Percentiles rank a stretch among this genome's conserved stretches.
These are phyloP conservation scores for Camelus bactrianus DNA, from an alignment of 2,113 vertebrate genomes.

Conservation along the genomic window DNA sequence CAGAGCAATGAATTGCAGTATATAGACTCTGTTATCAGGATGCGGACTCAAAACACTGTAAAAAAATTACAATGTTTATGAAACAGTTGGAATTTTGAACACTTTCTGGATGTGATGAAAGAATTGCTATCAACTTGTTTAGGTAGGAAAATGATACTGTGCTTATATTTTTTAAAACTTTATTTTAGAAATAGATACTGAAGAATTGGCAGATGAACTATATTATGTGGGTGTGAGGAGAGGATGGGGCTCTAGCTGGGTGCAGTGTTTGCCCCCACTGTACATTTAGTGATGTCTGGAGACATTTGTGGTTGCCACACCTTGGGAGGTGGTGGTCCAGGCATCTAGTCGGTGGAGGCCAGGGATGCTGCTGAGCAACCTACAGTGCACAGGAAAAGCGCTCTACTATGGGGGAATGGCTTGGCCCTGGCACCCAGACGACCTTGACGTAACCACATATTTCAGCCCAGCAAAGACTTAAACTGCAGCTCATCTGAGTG, in stretches of 20 bases:
- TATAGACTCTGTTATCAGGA: neutral
- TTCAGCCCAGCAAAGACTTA: neutral
- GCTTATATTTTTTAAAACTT: neutral
- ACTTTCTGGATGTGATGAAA: slow-evolving; percentile 18
- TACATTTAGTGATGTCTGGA: neutral
- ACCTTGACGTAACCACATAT: neutral
- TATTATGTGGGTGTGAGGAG: neutral
- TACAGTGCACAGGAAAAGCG: neutral
- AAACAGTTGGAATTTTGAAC: slow-evolving; percentile 39
- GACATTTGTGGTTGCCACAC: neutral
- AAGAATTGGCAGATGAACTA: slow-evolving; percentile 35
- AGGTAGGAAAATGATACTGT: neutral
- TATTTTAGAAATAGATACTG: slow-evolving; percentile 50
- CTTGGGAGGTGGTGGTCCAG: neutral
- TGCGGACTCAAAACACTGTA: slow-evolving; percentile 45
- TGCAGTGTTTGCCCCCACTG: neutral
- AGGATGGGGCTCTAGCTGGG: neutral
- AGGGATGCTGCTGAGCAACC: neutral
- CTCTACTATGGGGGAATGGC: neutral
- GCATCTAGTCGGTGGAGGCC: neutral
- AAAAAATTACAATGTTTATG: neutral
- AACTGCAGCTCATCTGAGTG: neutral
- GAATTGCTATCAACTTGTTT: neutral
- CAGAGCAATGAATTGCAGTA: neutral
- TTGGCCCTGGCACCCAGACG: neutral